Base-by-base conservation (phyloP, 1,140 invertebrate species). In the Nasonia longicornis region DNA sequence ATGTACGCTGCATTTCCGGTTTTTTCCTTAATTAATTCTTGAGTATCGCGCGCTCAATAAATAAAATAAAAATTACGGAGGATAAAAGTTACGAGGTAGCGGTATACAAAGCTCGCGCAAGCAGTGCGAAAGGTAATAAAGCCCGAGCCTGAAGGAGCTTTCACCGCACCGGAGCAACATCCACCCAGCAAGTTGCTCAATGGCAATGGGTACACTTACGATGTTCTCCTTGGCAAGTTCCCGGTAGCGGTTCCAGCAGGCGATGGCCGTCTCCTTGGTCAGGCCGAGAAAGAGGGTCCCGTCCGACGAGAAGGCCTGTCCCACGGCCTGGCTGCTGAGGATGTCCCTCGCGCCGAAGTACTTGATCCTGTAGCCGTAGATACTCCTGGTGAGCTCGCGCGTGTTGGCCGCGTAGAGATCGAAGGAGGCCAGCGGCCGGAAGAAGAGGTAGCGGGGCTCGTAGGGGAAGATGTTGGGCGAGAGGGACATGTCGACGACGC, bases 391-490 rank as follows among this genome's bases (percentile, higher is more conserved):
- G 14, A 83, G 76, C 29, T 83, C 78, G 10, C 79, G 48, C 2
- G 79, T 83, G 58, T 77, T 80, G 3, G 94, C 93, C 0, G 92
- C 86, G 86, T 95, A 95, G 84, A 95, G 94, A 81, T 93, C 91
- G 42, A 91, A 93, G 81, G 94, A 94, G 10, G 93, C 92, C 84
- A 95, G 90, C 0, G 94, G 93, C 85, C 95, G 94, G 91, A 95
- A 95, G 84, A 94, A 95, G 0, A 95, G 83, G 48, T 77, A 77
- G 0, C 78, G 75, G 4, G 82, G 70, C 38, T 83, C 77, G 66
- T 93, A 94, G 75, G 94, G 92, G 84, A 88, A 94, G 42, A 93
- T 93, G 80, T 94, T 92, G 7, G 90, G 81, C 74, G 81, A 82
- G 14, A 92, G 90, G 0, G 92, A 91, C 14, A 92, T 92, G 66